Evolutionary conservation across 2,888 invertebrate genomes (phyloP).

Genomic region (Microchrysa polita): DNA sequence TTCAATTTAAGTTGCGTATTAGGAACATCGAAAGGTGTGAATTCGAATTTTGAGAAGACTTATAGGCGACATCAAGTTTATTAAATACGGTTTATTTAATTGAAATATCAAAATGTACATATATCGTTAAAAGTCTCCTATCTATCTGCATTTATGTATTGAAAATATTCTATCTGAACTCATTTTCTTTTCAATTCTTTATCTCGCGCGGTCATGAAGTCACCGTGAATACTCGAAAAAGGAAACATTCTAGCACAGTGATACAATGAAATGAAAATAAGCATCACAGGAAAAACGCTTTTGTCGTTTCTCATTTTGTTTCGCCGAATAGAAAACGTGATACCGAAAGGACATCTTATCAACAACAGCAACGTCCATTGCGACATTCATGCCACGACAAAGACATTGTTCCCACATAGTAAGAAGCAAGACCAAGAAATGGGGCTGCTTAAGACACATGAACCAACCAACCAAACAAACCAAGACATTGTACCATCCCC

Average conservation of each 20-base stretch:
- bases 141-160: no score
- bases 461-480: constrained; percentile 7
- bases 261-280: constrained; percentile 27
- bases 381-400: background rate
- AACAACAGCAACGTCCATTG: constrained; percentile 9
- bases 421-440: constrained; percentile 1
- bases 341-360: constrained; percentile 16
- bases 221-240: constrained; percentile 15
- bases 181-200: constrained; percentile 36
- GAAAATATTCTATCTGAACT: no score
- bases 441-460: constrained; percentile 7
- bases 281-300: constrained; percentile 28
- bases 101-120: no score
- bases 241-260: constrained; percentile 11
- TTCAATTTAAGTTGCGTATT: no score
- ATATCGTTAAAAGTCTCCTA: no score
- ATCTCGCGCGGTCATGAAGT: constrained; percentile 16
- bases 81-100: no score
- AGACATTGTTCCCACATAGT: constrained; percentile 35
- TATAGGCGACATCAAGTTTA: no score
- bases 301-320: constrained; percentile 44
- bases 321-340: constrained; percentile 27
- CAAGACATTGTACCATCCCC: constrained; percentile 11
- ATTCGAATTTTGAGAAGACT: no score
- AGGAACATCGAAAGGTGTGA: no score